Percentiles rank a stretch among this genome's conserved stretches.
Conservation (phyloP, 2,113 vertebrate genomes). For the Chloropsis cyanopogon region DNA sequence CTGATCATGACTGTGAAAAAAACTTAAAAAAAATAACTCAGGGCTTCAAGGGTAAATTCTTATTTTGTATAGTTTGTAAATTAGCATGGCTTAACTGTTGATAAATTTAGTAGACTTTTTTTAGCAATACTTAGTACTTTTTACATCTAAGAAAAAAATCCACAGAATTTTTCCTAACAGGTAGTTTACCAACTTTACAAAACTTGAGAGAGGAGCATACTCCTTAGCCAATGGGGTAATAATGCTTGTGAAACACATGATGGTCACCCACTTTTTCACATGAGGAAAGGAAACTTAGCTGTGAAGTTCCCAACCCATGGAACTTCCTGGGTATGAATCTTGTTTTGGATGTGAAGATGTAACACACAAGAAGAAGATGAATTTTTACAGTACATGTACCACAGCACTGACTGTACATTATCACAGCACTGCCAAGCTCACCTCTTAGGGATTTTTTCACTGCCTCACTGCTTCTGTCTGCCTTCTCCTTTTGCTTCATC, state of each 20-base stretch:
- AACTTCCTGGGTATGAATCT: background rate
- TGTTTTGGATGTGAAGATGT: background rate
- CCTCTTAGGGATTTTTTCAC: background rate
- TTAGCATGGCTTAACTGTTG: background rate
- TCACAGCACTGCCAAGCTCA: background rate
- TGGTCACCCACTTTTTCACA: background rate
- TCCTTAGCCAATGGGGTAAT: background rate
- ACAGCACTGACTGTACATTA: background rate
- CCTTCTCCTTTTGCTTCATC: background rate
- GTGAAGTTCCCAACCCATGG: background rate
- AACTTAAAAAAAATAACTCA: background rate
- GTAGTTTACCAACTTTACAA: background rate
- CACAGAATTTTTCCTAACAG: background rate
- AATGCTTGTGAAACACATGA: background rate
- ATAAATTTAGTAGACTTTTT: background rate
- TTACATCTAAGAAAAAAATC: background rate
- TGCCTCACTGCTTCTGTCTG: background rate
- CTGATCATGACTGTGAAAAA: background rate
- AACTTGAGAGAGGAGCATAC: background rate
- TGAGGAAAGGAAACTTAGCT: rapidly evolving
- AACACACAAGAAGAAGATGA: background rate
- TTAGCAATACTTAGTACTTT: background rate
- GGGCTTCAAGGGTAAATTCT: background rate
- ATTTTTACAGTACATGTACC: background rate
- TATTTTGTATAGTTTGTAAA: background rate